phyloP scores from a whole-genome alignment of 2,797 vertebrate genomes.

The Limosa lapponica region DNA sequence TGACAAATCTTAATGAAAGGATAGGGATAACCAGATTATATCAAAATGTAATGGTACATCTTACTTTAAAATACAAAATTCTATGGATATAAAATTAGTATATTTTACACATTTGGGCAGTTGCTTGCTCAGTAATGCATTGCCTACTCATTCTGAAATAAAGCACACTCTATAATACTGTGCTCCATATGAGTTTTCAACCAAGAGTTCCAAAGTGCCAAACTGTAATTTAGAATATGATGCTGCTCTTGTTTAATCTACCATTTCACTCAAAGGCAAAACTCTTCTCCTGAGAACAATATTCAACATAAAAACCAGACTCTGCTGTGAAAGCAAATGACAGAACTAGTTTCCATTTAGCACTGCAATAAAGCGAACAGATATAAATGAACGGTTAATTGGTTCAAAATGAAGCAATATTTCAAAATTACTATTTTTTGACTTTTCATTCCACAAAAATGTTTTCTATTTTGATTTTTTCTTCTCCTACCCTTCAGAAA shows the following conservation, averaged over 20 bases:
- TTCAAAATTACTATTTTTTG: background rate
- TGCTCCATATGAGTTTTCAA: background rate
- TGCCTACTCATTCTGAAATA: background rate
- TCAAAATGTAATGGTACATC: background rate
- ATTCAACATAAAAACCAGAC: background rate
- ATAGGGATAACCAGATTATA: background rate
- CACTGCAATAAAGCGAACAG: background rate
- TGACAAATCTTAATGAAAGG: background rate
- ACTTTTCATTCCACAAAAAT: background rate
- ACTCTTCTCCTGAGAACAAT: background rate
- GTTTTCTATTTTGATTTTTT: rapidly evolving
- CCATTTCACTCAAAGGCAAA: background rate
- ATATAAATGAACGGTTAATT: background rate
- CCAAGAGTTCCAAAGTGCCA: background rate
- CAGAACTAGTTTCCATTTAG: background rate
- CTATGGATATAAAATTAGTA: background rate
- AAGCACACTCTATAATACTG: background rate
- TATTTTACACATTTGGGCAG: background rate
- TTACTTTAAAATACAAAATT: background rate
- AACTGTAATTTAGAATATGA: background rate
- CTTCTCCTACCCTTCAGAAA: background rate
- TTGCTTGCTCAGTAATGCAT: background rate
- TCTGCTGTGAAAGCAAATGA: background rate
- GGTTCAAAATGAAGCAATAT: background rate
- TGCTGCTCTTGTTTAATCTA: background rate